phyloP scores from a whole-genome alignment of 2,888 invertebrate species.

The Meliscaeva auricollis region DNA sequence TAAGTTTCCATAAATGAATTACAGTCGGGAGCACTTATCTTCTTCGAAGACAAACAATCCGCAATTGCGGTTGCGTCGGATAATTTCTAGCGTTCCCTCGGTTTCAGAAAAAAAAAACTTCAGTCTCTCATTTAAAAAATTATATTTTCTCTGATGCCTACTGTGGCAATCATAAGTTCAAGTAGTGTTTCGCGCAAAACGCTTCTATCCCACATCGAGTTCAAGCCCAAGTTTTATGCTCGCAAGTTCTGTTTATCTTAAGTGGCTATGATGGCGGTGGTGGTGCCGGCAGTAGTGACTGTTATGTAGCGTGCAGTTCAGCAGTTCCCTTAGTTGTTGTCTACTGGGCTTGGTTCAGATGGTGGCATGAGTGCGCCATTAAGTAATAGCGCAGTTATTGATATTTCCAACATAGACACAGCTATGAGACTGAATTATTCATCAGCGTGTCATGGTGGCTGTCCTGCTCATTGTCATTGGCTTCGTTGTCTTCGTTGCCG shows the following conservation, averaged over 20 bases:
- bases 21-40: no score
- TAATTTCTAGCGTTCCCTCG: no score
- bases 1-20: no score
- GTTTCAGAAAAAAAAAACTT: no score
- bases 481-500: background rate
- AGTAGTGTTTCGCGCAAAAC: background rate
- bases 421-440: constrained; percentile 68
- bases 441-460: constrained; percentile 40
- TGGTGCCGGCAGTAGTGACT: background rate
- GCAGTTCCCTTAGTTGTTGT: constrained; percentile 5
- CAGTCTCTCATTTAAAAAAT: no score
- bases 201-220: constrained; percentile 3
- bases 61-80: no score
- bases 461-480: constrained; percentile 28
- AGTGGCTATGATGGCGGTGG: background rate
- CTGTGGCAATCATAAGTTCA: constrained; percentile 2
- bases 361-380: constrained; percentile 63
- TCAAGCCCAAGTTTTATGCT: background rate
- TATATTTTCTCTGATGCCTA: background rate
- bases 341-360: constrained; percentile 7
- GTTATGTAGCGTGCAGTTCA: constrained; percentile 1
- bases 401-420: constrained; percentile 62
- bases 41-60: no score
- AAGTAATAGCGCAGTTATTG: constrained; percentile 73
- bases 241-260: constrained; percentile 52